Evolutionary conservation across 1,140 invertebrate genomes (phyloP), one percentile per base, ranked within the genome.

Genomic region (Idris sp.): DNA sequence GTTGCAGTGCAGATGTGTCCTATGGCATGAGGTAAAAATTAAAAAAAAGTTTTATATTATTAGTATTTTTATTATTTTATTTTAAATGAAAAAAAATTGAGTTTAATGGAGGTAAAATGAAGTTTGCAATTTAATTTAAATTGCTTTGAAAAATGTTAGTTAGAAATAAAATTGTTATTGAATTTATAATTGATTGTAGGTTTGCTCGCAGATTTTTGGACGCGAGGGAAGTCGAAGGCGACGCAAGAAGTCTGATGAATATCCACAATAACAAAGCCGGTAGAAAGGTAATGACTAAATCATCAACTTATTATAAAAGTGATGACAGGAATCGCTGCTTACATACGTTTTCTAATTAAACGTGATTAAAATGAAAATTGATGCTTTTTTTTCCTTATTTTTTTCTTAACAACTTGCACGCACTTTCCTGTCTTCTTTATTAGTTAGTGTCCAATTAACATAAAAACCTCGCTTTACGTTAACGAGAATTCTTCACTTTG

Each of bases 221-320:
- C 86, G 92, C 94, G 35, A 88, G 95, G 46, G 93, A 96, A 82
- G 88, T 95, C 49, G 94, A 96, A 82, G 90, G 91, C 0, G 94
- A 97, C 83, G 93, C 94, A 2, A 89, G 96, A 22, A 94, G 94
- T 44, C 87, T 97, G 67, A 98, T 99, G 96, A 99, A 99, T 88
- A 89, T 98, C 19, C 97, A 99, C 86, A 99, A 99, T 86, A 99
- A 98, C 89, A 92, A 94, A 80, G 96, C 95, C 15, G 97, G 97
- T 38, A 89, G 97, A 87, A 95, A 95, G 93, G 96, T 98, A 85
- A 83, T 84, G 25, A 28, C 40, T 19, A 22, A 54, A 18, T 26
- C 22, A 6, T 18, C 19, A n/a, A 19, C 44, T 36, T 58, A n/a
- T 1, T 7, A 49, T 43, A 64, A 2, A 22, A 22, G n/a, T 6